Conservation (phyloP, 2,113 vertebrate genomes). For the Athene cunicularia region DNA sequence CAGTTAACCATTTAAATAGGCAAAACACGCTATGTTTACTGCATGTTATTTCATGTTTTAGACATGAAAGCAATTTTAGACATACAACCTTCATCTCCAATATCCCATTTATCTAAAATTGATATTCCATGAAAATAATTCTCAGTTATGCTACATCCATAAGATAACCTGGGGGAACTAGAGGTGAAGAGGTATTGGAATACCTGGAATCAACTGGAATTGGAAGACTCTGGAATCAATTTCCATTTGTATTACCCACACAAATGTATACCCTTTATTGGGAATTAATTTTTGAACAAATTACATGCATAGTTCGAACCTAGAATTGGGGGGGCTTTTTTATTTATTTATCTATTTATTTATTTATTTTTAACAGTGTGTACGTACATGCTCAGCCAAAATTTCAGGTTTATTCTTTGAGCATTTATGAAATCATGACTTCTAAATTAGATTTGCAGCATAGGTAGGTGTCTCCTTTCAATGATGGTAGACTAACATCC, state of each 20-base stretch:
- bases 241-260: background rate
- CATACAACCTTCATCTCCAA: background rate
- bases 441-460: background rate
- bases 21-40: background rate
- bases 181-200: background rate
- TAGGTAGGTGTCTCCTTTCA: background rate
- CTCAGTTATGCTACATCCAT: background rate
- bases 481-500: background rate
- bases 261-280: background rate
- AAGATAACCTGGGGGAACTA: background rate
- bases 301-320: background rate
- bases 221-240: background rate
- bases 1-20: background rate
- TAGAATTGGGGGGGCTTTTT: background rate
- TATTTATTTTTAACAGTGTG: background rate
- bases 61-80: background rate
- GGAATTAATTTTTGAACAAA: background rate
- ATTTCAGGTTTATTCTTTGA: background rate
- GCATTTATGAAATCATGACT: background rate
- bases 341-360: background rate
- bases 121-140: background rate
- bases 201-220: too few species aligned
- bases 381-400: background rate
- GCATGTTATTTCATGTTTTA: background rate
- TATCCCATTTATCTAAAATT: background rate